Base-by-base conservation (phyloP, 2,113 vertebrate genomes). In the Oryzias melastigma region DNA sequence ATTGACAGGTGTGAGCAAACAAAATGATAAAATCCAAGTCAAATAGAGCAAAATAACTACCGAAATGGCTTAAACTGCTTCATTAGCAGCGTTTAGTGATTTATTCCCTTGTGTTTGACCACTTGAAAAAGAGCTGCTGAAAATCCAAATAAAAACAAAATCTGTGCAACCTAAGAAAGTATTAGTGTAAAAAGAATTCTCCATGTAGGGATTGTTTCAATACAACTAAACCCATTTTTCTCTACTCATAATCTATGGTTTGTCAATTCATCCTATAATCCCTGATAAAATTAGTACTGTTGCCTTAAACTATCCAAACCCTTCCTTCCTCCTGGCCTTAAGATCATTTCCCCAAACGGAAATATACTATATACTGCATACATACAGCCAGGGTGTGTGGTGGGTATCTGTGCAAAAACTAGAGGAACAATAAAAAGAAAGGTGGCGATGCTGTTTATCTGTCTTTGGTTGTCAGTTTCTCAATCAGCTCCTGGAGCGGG, bases 401-500 rank as follows among this genome's bases (percentile, higher is more conserved):
- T 54, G 80, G 82, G 77, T 66, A 73, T 88, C 80, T 89, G 87
- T 89, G 88, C 84, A 90, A 88, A 84, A 89, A 83, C 71, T 83
- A 87, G 73, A 63, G 84, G 73, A 87, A 66, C 53, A 62, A 74
- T 81, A 69, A 85, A 72, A 62, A 65, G 56, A 65, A 72, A 52
- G 69, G 62, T 43, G 65, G 35, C 43, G 46, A 20, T n/a, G 74
- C 17, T 45, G 68, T 90, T 91, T 97, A 98, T 97, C 96, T 94
- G 87, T 98, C 96, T 90, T 98, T 98, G 46, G 96, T 96, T 65
- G 95, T 95, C 81, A 98, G 85, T 89, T 97, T 97, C 85, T 98
- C 96, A 22, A 98, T 98, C 75, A 98, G 92, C 77, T 98, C 96
- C 84, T 98, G 96, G 80, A 98, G 94, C n/a, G 96, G 96, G 59